Evolutionary conservation across 2,797 vertebrate species (phyloP).

Genomic region (Varecia variegata): DNA sequence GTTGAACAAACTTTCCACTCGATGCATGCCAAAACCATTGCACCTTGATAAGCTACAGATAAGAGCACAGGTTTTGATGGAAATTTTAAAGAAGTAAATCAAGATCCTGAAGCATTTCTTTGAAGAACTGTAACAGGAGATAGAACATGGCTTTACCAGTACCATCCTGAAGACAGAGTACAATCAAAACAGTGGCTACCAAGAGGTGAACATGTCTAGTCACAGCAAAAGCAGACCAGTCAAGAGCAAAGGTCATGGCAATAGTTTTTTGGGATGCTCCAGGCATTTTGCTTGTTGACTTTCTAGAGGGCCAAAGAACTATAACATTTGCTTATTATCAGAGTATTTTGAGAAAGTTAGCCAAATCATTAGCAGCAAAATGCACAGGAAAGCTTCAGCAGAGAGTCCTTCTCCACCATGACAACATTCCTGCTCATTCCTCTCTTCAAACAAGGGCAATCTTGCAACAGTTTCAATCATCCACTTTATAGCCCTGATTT

Average conservation of each 20-base stretch:
- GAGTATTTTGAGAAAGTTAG: neutral
- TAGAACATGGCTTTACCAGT: neutral
- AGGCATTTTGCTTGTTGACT: neutral
- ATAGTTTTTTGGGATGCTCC: neutral
- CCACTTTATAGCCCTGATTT: neutral
- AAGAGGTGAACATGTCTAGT: too few species aligned
- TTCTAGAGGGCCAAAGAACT: neutral
- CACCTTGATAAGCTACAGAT: neutral
- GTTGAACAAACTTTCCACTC: neutral
- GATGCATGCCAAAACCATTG: too few species aligned
- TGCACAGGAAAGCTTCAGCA: neutral
- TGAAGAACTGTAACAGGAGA: neutral
- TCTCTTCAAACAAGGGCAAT: neutral
- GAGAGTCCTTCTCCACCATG: neutral
- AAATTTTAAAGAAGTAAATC: neutral
- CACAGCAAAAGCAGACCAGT: neutral
- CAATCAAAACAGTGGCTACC: neutral
- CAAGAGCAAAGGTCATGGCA: neutral
- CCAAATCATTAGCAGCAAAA: neutral
- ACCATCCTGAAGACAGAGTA: neutral
- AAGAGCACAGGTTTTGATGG: neutral
- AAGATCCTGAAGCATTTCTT: neutral
- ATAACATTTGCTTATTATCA: neutral
- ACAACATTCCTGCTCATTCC: neutral
- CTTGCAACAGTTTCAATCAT: neutral